These are phyloP conservation scores for Trisateles emortualis DNA, from an alignment of 2,888 invertebrate genomes.

Conservation along the genomic window DNA sequence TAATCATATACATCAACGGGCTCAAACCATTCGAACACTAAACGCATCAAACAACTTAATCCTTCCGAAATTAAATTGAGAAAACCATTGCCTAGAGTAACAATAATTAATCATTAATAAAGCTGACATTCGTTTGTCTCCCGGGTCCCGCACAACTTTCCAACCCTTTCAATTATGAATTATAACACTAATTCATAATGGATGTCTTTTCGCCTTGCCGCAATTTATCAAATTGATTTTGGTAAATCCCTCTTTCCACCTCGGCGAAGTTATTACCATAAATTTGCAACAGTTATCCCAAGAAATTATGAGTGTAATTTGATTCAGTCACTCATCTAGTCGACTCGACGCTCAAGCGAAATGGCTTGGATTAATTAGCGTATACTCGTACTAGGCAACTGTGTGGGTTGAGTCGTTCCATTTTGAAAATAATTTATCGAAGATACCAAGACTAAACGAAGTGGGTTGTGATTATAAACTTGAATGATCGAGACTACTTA, in stretches of 20 bases:
- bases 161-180: conserved; percentile 85
- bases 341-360: conserved; percentile 38
- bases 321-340: conserved; percentile 65
- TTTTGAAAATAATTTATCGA: conserved; percentile 8
- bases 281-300: conserved; percentile 78
- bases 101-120: conserved; percentile 80
- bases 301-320: conserved; percentile 79
- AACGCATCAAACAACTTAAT: conserved; percentile 50
- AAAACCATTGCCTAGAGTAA: conserved; percentile 50
- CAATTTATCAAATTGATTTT: conserved; percentile 85
- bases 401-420: conserved; percentile 3
- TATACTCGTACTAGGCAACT: conserved; percentile 44
- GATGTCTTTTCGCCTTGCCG: conserved; percentile 75
- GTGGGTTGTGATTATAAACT: too few species aligned
- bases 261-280: conserved; percentile 72
- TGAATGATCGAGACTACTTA: too few species aligned
- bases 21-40: conserved; percentile 16
- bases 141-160: conserved; percentile 68
- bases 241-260: conserved; percentile 70
- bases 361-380: conserved; percentile 53
- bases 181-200: conserved; percentile 84
- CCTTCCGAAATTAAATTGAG: conserved; percentile 50
- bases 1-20: background rate
- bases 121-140: conserved; percentile 82
- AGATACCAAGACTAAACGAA: too few species aligned